Conservation (phyloP, 2,797 vertebrate species). For the Mormyrops attenuatus region DNA sequence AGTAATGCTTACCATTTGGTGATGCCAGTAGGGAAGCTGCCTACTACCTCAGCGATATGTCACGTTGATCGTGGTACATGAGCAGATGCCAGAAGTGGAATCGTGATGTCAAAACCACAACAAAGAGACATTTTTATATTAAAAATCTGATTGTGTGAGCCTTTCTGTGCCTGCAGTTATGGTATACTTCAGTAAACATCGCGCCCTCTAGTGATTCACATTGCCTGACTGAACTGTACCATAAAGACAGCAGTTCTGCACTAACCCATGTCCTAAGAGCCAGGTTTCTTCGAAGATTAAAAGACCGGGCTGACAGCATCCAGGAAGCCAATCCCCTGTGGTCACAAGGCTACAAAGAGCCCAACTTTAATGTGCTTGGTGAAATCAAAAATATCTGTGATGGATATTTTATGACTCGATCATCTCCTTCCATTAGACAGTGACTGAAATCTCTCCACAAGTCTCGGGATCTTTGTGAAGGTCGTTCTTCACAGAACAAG, state of each 20-base stretch:
- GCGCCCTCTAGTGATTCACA: neutral
- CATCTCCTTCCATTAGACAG: neutral
- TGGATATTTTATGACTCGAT: neutral
- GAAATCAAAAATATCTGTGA: conserved; percentile 5
- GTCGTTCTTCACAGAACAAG: neutral
- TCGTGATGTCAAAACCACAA: neutral
- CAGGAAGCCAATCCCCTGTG: neutral
- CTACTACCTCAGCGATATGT: neutral
- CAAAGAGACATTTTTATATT: neutral
- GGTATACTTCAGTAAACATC: neutral
- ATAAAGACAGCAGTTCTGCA: neutral
- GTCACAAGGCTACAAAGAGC: neutral
- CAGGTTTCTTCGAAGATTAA: neutral
- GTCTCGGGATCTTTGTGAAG: neutral
- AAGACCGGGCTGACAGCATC: neutral
- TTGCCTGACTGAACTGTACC: neutral
- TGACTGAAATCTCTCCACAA: neutral
- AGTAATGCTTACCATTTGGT: conserved; percentile 24
- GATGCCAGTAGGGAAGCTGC: conserved; percentile 13
- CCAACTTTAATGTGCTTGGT: neutral
- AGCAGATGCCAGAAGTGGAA: neutral
- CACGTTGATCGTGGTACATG: neutral
- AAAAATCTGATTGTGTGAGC: neutral
- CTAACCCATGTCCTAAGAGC: neutral
- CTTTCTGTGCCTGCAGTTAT: neutral